Evolutionary conservation across 2,113 vertebrate genomes (phyloP).

Genomic region (Riparia riparia): DNA sequence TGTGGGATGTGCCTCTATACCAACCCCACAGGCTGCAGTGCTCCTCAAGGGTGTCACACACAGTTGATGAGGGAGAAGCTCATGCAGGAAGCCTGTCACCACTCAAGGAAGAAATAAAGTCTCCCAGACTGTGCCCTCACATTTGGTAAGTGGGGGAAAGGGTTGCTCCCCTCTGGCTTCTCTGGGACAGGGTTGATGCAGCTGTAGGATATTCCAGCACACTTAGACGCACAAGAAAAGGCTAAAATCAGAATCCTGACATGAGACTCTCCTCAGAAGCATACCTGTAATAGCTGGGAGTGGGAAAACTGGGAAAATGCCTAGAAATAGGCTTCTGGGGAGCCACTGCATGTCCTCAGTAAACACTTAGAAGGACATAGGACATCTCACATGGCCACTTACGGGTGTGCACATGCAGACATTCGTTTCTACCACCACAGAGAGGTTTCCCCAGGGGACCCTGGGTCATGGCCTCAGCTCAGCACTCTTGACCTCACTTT

Average conservation of each 20-base stretch:
- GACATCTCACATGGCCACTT: neutral
- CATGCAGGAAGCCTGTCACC: neutral
- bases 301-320: neutral
- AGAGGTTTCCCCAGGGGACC: neutral
- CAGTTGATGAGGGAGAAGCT: fast-evolving
- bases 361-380: neutral
- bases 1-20: neutral
- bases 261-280: neutral
- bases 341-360: neutral
- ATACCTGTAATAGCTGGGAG: neutral
- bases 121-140: neutral
- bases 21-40: neutral
- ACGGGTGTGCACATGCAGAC: fast-evolving
- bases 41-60: neutral
- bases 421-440: fast-evolving
- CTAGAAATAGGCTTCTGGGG: neutral
- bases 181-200: fast-evolving
- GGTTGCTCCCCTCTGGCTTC: neutral
- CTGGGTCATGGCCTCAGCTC: neutral
- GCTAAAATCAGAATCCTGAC: neutral
- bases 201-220: neutral
- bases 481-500: neutral
- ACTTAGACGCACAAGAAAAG: neutral
- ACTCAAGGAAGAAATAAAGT: neutral
- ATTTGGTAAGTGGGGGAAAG: neutral